These are phyloP conservation scores for Catocala sponsa DNA, from an alignment of 2,888 invertebrate genomes.

Conservation along the genomic window DNA sequence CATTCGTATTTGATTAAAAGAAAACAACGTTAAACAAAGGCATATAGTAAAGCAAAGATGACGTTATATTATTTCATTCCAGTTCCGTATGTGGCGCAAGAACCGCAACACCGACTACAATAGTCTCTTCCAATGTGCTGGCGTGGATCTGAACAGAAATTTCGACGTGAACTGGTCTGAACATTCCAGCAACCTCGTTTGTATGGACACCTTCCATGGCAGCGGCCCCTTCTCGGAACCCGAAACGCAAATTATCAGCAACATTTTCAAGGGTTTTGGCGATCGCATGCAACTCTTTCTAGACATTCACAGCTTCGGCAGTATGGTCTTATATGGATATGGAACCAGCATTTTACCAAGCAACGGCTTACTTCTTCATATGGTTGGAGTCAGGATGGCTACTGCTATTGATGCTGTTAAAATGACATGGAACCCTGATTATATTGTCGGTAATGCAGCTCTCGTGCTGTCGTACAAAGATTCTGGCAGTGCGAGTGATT, in stretches of 20 bases:
- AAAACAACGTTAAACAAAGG: no score
- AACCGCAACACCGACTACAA: slow-evolving; percentile 84
- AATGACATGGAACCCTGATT: slow-evolving; percentile 74
- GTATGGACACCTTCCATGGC: slow-evolving; percentile 90
- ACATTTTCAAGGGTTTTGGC: slow-evolving; percentile 83
- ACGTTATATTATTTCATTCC: background rate
- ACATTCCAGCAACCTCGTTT: slow-evolving; percentile 79
- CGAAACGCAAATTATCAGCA: slow-evolving; percentile 88
- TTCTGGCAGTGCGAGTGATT: slow-evolving; percentile 90
- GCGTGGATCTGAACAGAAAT: slow-evolving; percentile 93
- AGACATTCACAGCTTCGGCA: slow-evolving; percentile 92
- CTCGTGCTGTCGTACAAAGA: slow-evolving; percentile 84
- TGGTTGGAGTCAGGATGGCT: slow-evolving; percentile 74
- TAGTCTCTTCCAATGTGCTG: slow-evolving; percentile 81
- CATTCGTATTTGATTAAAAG: no score
- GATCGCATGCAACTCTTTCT: slow-evolving; percentile 89
- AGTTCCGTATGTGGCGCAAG: slow-evolving; percentile 87
- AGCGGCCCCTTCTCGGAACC: slow-evolving; percentile 89
- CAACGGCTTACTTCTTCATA: slow-evolving; percentile 76
- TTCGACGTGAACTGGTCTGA: slow-evolving; percentile 90
- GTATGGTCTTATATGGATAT: slow-evolving; percentile 83
- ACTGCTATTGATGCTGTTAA: slow-evolving; percentile 80
- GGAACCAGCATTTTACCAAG: slow-evolving; percentile 79
- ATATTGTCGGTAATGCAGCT: slow-evolving; percentile 83
- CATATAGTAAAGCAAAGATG: background rate